Conservation (phyloP, 2,113 vertebrate genomes). For the Anseranas semipalmata region DNA sequence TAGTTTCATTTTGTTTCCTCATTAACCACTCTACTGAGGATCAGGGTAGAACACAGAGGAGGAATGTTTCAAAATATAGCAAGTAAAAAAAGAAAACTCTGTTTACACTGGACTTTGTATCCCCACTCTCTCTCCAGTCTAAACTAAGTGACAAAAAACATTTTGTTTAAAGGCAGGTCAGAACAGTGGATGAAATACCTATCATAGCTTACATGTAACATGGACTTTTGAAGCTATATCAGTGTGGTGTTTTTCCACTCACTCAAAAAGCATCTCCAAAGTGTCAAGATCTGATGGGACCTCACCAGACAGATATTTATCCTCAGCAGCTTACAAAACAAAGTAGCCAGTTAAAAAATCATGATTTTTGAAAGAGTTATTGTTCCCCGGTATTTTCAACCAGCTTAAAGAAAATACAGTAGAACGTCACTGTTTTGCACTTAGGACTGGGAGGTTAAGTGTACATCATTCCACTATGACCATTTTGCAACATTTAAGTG, state of each 20-base stretch:
- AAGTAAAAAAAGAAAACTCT: background rate
- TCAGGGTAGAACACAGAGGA: background rate
- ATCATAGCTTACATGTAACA: fast-evolving
- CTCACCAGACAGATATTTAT: background rate
- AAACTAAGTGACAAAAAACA: background rate
- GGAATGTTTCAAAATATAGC: conserved; percentile 24
- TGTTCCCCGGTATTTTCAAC: conserved; percentile 49
- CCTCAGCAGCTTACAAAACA: background rate
- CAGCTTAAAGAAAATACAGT: conserved; percentile 5
- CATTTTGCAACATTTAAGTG: background rate
- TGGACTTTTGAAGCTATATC: background rate
- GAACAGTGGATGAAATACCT: background rate
- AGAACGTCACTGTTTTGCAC: background rate
- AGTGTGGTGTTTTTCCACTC: background rate
- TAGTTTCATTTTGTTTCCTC: background rate
- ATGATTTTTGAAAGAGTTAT: background rate
- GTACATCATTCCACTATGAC: background rate
- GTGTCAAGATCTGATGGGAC: background rate
- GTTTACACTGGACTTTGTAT: background rate
- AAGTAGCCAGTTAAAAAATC: background rate
- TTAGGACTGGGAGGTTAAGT: background rate
- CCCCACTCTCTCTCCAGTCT: background rate
- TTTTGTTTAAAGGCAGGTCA: background rate
- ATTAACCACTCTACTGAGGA: background rate
- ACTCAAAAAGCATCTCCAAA: background rate